A percentile compares a stretch with the other conserved stretches of the same genome.
These are phyloP conservation scores for Amphilophus citrinellus DNA, from an alignment of 2,113 vertebrate genomes.

Conservation along the genomic window DNA sequence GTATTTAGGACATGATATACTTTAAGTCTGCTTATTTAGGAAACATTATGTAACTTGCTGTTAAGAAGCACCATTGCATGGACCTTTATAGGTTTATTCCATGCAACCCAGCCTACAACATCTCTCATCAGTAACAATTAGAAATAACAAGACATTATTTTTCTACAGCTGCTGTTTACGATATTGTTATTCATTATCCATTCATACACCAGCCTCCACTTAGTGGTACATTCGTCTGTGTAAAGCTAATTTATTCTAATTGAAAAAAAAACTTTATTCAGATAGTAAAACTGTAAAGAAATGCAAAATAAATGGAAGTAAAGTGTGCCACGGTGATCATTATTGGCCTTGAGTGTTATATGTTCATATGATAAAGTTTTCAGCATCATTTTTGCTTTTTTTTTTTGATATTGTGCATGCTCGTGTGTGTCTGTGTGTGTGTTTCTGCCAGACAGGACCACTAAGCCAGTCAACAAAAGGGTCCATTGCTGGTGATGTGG, in stretches of 20 bases:
- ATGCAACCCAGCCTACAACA: background rate
- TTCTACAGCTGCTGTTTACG: background rate
- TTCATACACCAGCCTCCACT: background rate
- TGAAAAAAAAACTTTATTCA: background rate
- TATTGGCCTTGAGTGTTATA: background rate
- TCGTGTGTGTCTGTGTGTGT: background rate
- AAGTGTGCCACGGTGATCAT: background rate
- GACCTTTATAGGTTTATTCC: background rate
- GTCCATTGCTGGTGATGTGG: constrained; percentile 67
- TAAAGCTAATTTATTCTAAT: background rate
- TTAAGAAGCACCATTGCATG: background rate
- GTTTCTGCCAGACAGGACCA: constrained; percentile 21
- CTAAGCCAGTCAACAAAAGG: constrained; percentile 79
- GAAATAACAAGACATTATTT: background rate
- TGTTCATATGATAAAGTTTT: background rate
- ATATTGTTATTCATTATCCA: background rate
- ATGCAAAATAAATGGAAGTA: background rate
- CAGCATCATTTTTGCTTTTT: background rate
- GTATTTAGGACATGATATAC: background rate
- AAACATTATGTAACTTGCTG: background rate
- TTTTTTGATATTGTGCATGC: background rate
- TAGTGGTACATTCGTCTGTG: background rate
- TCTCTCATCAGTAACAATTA: background rate
- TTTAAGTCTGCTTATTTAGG: too few species aligned
- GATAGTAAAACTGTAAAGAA: background rate